Percentiles rank a stretch among this genome's conserved stretches.
phyloP scores from a whole-genome alignment of 2,113 vertebrate species.

The Xenopus laevis region DNA sequence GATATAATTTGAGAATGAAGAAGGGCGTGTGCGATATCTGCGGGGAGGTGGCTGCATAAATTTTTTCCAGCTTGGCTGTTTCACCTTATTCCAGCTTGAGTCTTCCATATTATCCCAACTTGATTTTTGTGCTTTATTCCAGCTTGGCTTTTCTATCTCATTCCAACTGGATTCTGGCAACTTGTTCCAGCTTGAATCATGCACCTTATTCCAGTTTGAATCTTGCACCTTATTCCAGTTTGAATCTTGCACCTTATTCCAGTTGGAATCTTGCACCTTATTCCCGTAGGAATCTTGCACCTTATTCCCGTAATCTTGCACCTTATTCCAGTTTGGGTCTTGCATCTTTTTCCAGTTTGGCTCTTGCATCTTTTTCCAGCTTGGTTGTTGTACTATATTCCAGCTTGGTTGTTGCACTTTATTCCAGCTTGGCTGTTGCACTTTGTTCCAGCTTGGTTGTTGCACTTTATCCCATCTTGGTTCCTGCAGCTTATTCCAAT shows the following conservation, averaged over 20 bases:
- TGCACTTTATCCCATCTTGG: conserved; percentile 15
- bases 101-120: conserved; percentile 51
- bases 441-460: conserved; percentile 15
- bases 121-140: conserved; percentile 19
- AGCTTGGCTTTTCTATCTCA: background rate
- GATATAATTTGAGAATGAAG: conserved; percentile 61
- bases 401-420: conserved; percentile 56
- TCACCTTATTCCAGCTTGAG: conserved; percentile 60
- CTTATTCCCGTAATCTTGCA: conserved; percentile 6
- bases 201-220: conserved; percentile 31
- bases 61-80: conserved; percentile 55
- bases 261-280: too few relatives aligned
- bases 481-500: conserved; percentile 11
- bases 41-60: conserved; percentile 45
- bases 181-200: too few relatives aligned
- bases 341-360: conserved; percentile 29
- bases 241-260: conserved; percentile 42
- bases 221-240: conserved; percentile 54
- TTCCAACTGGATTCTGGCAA: too few relatives aligned
- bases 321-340: conserved; percentile 38
- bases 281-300: too few relatives aligned
- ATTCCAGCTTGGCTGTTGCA: conserved; percentile 9
- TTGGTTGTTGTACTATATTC: conserved; percentile 59
- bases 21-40: conserved; percentile 58
- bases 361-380: conserved; percentile 49